Base-by-base conservation (phyloP, 2,888 invertebrate genomes). In the Spilosoma lubricipeda region DNA sequence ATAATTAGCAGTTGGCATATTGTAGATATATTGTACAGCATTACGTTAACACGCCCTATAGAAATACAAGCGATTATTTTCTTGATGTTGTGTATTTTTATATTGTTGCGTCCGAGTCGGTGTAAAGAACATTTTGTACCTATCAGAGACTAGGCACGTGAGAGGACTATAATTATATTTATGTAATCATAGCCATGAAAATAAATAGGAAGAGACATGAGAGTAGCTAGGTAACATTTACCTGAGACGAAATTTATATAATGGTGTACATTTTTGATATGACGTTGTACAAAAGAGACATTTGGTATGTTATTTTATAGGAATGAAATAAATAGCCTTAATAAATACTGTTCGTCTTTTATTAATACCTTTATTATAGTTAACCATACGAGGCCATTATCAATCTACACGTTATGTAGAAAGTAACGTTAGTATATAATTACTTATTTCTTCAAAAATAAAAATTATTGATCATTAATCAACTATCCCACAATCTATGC, bases 301-400 rank as follows among this genome's bases (percentile, higher is more conserved):
- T 96, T 96, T 96, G 95, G 96, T 96, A 96, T 96, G 96, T 95
- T 96, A 96, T 96, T 96, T 96, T 96, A 96, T 95, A 96, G 96
- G 96, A 96, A 96, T 95, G 95, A 96, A 96, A 96, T 96, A 96
- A 96, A 96, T 96, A 96, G 96, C 93, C 92, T 95, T 96, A 96
- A 96, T 95, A 93, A 94, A 93, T 80, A 83, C 78, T 77, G 78
- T 80, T 83, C 45, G 64, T 65, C 81, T 89, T 88, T 89, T 88
- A 88, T 89, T 83, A 33, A 36, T 18, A 30, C 27, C 71, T 70
- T 9, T 59, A 27, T 27, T 8, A 59, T 48, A 27, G 15, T 27
- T 63, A 30, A 63, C 18, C 27, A 30, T 5, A 18, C 30, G 15
- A 30, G 7, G 27, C 8, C 15, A 15, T 59, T 15, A 63, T 18